Evolutionary conservation across 2,797 vertebrate species (phyloP).

Genomic region (Lophius americanus): DNA sequence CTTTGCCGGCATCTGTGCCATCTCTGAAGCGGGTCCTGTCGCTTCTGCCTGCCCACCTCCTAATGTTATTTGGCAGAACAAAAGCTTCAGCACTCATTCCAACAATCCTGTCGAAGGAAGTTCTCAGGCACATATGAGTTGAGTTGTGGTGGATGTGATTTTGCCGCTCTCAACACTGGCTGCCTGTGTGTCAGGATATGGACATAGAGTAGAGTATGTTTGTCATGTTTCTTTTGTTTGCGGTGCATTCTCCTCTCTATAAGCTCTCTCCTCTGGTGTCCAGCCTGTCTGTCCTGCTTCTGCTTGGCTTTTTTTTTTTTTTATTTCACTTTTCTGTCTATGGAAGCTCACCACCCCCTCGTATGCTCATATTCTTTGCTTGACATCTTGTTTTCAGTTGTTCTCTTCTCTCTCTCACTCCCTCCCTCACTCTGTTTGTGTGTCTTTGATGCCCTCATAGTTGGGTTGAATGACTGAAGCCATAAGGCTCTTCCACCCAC

Average conservation of each 20-base stretch:
- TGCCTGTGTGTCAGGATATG: constrained; percentile 71
- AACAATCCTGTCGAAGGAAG: constrained; percentile 70
- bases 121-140: constrained; percentile 69
- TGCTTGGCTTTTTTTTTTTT: constrained; percentile 67
- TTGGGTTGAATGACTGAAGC: constrained; percentile 82
- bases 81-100: constrained; percentile 68
- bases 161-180: constrained; percentile 66
- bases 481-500: constrained; percentile 83
- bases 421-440: constrained; percentile 56
- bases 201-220: constrained; percentile 67
- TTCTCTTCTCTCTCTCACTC: constrained; percentile 37
- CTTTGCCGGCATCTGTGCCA: constrained; percentile 63
- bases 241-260: constrained; percentile 64
- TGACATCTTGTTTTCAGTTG: constrained; percentile 78
- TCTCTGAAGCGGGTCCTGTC: constrained; percentile 71
- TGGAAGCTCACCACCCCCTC: constrained; percentile 73
- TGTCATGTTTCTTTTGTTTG: constrained; percentile 79
- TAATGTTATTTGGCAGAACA: constrained; percentile 81
- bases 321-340: constrained; percentile 72
- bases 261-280: constrained; percentile 69
- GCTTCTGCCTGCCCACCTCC: constrained; percentile 75
- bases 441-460: constrained; percentile 81
- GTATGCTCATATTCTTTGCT: constrained; percentile 75
- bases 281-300: constrained; percentile 74
- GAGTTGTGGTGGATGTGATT: constrained; percentile 76